Evolutionary conservation across 2,888 invertebrate species (phyloP).

Genomic region (Euplexia lucipara): DNA sequence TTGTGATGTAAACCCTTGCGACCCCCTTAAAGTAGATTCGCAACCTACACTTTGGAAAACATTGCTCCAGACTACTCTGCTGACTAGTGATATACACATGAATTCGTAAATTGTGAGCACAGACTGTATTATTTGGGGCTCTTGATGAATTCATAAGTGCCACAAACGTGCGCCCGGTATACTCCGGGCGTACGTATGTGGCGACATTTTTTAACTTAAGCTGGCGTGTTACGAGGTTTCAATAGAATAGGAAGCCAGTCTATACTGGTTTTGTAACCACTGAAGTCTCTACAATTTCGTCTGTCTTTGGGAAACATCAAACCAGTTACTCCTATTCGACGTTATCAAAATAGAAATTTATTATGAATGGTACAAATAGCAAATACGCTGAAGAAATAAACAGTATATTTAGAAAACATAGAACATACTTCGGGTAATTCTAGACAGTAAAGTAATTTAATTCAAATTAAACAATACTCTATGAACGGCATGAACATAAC

Average conservation of each 20-base stretch:
- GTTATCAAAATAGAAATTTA: slow-evolving; percentile 23
- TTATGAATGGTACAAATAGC: not conserved
- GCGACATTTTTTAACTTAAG: no score
- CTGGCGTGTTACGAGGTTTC: no score
- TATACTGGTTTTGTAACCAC: no score
- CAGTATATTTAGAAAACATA: not conserved
- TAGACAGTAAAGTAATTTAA: slow-evolving; percentile 12
- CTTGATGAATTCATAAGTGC: slow-evolving; percentile 40
- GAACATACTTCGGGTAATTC: not conserved
- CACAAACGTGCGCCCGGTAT: no score
- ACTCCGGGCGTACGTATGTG: no score
- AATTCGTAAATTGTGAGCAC: slow-evolving; percentile 54
- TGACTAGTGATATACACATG: slow-evolving; percentile 46
- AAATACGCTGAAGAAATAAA: not conserved
- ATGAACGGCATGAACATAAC: not conserved
- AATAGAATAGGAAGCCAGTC: no score
- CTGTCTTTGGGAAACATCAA: slow-evolving; percentile 22
- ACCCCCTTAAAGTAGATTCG: no score
- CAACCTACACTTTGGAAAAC: no score
- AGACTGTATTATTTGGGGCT: slow-evolving; percentile 48
- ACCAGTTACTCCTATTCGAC: slow-evolving; percentile 16
- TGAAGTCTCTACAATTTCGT: slow-evolving; percentile 1
- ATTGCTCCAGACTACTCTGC: no score
- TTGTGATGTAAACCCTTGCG: no score
- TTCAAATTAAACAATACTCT: not conserved